Evolutionary conservation across 2,797 vertebrate genomes (phyloP), one percentile per base, ranked within the genome.

Genomic region (Salarias fasciatus): DNA sequence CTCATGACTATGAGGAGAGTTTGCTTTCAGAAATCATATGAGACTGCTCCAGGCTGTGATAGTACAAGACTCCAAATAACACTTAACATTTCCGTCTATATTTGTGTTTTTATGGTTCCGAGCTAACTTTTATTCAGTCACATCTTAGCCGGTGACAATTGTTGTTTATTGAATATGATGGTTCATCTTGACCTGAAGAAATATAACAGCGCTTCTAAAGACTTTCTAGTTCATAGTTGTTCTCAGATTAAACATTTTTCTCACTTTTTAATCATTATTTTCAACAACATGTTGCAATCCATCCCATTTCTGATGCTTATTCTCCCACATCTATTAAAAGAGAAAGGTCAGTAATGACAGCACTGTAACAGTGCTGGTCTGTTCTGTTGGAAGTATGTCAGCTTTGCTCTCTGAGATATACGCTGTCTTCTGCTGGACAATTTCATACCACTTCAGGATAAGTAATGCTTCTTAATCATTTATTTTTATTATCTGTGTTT

Each of bases 21-120:
- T 75, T 42, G 67, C 65, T 82, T 37, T 81, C 56, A 61, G 65
- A 64, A 85, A 87, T 91, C 90, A 92, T 90, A 87, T 90, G 88
- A 92, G 87, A 75, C 29, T 0, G 68, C 89, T 87, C 18, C 9
- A 61, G 86, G 88, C 80, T 71, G 53, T 11, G 46, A 45, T 67
- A 69, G 61, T 31, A 73, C 81, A 33, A 38, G 45, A 57, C 11
- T 61, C 56, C 48, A 72, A 75, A 75, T 65, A 77, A 35, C 54
- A 60, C 18, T 75, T 51, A 48, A 77, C 28, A 60, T 65, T 53
- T 45, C n/a, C 3, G 47, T 79, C 80, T 67, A 47, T 61, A 56
- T 69, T 59, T 53, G 53, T 47, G 52, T 3, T 66, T 58, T 54
- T 13, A 43, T 54, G 55, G 52, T 60, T 49, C 35, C 12, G 69